Evolutionary conservation across 2,888 invertebrate genomes (phyloP), one percentile per base, ranked within the genome.

Genomic region (Caenorhabditis sp.): DNA sequence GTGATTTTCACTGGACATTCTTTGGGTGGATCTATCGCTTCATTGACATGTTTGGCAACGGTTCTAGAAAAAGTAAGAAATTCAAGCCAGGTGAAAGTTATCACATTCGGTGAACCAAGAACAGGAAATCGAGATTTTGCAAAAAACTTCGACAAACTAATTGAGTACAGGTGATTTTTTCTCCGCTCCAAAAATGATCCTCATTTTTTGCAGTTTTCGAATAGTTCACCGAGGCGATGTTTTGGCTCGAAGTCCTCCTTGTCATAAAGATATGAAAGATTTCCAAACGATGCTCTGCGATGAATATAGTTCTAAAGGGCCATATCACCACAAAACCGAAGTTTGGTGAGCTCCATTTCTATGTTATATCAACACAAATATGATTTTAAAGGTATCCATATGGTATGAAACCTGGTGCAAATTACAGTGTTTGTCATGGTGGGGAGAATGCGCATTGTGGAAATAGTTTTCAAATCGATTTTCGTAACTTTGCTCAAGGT

Each of bases 1-100:
- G 61, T 72, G 31, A 59, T 68, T 20, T 72, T 65, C 27, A 72
- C 65, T 26, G 72, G 72, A 1, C 72, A 72, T 23, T 72, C 72
- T 12, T 50, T 72, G 5, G 72, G 72, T 20, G 72, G 67, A 26
- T 67, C 72, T 1, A 23, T 72, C 1, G 64, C 67, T 0, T 43
- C 64, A 2, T 52, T 72, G 5, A 58, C 65, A 14, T 64, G 67
- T 1, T 58, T 68, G 10, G 59, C 61, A 20, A 64, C 65, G 5
- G 36, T 72, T 59, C 14, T 64, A 4, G 38, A 56, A 25, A 43
- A 52, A 3, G 20, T 63, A 0, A 14, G 67, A 5, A 62, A 64
- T 7, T 25, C 54, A 1, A 53, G 36, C 21, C 67, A 72, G 50
- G 65, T 68, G 3, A 68, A 68, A 52, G 52, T 72, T 50, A 36